A percentile compares a stretch with the other conserved stretches of the same genome.
phyloP scores from a whole-genome alignment of 2,797 vertebrate genomes.

The Aythya fuligula region DNA sequence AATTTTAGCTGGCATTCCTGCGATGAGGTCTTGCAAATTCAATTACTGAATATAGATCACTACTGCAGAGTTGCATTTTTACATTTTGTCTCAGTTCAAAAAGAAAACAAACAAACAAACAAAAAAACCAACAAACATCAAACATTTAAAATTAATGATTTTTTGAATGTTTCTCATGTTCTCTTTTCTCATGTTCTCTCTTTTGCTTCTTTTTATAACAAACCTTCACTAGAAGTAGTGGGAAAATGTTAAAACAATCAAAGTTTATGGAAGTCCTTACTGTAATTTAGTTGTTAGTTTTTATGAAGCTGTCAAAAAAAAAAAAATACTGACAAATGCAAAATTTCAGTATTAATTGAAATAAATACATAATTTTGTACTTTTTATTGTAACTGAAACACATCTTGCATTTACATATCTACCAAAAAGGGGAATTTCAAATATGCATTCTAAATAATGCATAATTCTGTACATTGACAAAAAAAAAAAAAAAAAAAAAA shows the following conservation, averaged over 20 bases:
- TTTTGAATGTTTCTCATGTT: constrained; percentile 19
- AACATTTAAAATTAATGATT: constrained; percentile 33
- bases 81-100: not conserved
- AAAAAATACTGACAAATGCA: constrained; percentile 26
- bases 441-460: not conserved
- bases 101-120: not conserved
- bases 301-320: constrained; percentile 50
- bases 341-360: constrained; percentile 37
- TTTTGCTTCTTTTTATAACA: constrained; percentile 55
- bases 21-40: not conserved
- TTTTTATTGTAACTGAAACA: constrained; percentile 41
- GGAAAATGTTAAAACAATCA: constrained; percentile 41
- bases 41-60: constrained; percentile 21
- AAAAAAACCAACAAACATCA: not conserved
- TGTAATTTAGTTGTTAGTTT: constrained; percentile 27
- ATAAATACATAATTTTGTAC: constrained; percentile 2
- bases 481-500: not conserved
- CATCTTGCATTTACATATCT: constrained; percentile 35
- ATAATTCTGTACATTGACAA: not conserved
- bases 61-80: not conserved
- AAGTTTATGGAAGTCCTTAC: constrained; percentile 38
- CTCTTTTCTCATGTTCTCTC: not conserved
- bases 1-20: constrained; percentile 17
- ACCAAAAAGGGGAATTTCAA: not conserved
- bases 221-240: constrained; percentile 28